Conservation (phyloP, 2,797 vertebrate genomes). For the Dryobates pubescens region DNA sequence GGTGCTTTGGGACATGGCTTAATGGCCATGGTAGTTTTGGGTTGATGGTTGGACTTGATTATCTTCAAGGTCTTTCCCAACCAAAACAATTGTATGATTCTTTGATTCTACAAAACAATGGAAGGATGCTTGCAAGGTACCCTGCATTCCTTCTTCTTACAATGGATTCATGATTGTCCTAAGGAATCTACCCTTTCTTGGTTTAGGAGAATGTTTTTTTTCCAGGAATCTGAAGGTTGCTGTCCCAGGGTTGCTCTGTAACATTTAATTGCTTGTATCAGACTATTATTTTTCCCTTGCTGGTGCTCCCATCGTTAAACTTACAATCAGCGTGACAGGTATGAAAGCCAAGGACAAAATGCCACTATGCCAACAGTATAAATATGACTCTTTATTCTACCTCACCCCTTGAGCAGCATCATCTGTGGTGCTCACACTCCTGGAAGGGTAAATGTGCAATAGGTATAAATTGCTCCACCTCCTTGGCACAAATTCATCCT, state of each 20-base stretch:
- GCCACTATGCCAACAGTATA: not conserved
- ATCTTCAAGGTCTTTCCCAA: too few relatives aligned
- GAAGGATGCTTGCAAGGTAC: not conserved
- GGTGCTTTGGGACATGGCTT: too few relatives aligned
- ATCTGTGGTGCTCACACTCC: not conserved
- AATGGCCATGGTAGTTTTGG: too few relatives aligned
- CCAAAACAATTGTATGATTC: too few relatives aligned
- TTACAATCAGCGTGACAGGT: not conserved
- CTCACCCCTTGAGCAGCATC: not conserved
- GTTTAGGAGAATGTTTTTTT: not conserved
- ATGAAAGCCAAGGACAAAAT: not conserved
- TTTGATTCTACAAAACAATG: not conserved
- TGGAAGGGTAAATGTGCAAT: not conserved
- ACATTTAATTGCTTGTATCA: slow-evolving; percentile 11
- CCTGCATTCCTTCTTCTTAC: slow-evolving; percentile 1
- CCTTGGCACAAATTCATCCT: not conserved
- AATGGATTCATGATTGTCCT: not conserved
- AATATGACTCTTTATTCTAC: not conserved
- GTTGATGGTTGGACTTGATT: too few relatives aligned
- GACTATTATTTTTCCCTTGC: not conserved
- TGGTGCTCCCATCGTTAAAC: not conserved
- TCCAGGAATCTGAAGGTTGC: not conserved
- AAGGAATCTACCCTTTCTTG: not conserved
- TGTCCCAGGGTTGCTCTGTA: slow-evolving; percentile 16
- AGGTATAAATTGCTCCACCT: not conserved